A percentile compares a stretch with the other conserved stretches of the same genome.
phyloP scores from a whole-genome alignment of 2,797 vertebrate species.

The Anableps anableps region DNA sequence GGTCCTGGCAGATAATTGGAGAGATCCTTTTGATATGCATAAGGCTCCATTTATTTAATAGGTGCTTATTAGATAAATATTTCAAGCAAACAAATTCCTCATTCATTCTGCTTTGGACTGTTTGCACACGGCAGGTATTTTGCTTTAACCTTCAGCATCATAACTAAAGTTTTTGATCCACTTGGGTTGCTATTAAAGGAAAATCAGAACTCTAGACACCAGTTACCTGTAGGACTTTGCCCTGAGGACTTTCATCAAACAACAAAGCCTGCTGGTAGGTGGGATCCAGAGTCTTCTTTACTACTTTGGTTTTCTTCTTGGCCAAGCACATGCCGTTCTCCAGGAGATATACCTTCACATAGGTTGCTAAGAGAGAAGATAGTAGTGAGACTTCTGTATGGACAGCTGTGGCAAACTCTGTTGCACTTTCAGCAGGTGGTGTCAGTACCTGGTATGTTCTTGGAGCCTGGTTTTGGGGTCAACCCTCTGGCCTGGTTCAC shows the following conservation, averaged over 20 bases:
- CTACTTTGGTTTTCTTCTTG: constrained; percentile 97
- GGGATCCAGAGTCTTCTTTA: constrained; percentile 93
- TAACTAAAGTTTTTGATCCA: neutral
- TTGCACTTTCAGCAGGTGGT: neutral
- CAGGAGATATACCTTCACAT: constrained; percentile 95
- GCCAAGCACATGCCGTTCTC: constrained; percentile 94
- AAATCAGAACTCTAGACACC: neutral
- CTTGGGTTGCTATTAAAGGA: neutral
- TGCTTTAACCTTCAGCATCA: neutral
- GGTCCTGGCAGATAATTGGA: neutral
- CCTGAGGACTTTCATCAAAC: constrained; percentile 95
- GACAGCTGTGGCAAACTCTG: neutral
- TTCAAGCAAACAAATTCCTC: neutral
- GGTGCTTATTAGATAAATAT: neutral
- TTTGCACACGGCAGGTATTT: neutral
- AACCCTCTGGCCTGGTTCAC: constrained; percentile 94
- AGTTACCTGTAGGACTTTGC: constrained; percentile 93
- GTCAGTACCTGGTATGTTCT: constrained; percentile 90
- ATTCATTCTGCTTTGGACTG: too few relatives aligned
- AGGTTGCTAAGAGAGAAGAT: constrained; percentile 85
- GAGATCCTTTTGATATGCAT: too few relatives aligned
- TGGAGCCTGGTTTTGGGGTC: constrained; percentile 92
- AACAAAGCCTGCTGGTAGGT: constrained; percentile 95
- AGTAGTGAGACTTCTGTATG: neutral
- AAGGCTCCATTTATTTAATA: neutral